Evolutionary conservation across 2,113 vertebrate species (phyloP).

Genomic region (Dromiciops gliroides): DNA sequence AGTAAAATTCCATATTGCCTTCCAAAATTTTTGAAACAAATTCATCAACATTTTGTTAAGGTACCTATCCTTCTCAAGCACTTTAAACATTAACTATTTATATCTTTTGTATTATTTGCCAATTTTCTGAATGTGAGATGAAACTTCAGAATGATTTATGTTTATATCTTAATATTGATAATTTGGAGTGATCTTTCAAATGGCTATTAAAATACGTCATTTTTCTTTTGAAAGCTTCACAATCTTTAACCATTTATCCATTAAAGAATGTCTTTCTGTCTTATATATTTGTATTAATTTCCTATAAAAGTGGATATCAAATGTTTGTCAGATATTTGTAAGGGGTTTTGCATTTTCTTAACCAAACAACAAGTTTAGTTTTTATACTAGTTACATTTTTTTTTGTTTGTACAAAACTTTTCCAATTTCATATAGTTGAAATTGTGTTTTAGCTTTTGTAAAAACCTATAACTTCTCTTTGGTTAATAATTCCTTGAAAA

Average conservation of each 20-base stretch:
- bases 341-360: neutral
- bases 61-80: neutral
- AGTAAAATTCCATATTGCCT: neutral
- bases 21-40: neutral
- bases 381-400: neutral
- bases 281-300: neutral
- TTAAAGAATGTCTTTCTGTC: neutral
- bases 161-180: neutral
- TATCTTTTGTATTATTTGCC: neutral
- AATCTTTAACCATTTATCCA: neutral
- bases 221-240: neutral
- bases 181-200: neutral
- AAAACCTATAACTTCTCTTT: neutral
- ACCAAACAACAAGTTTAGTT: neutral
- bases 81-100: neutral
- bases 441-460: neutral
- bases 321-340: neutral
- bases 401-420: neutral
- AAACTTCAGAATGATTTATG: neutral
- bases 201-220: neutral
- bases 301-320: neutral
- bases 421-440: neutral
- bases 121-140: neutral
- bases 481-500: too few species aligned
- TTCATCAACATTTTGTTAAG: neutral